These are phyloP conservation scores for Chaetogeoica ovagalla DNA, from an alignment of 2,888 invertebrate genomes.

Conservation along the genomic window DNA sequence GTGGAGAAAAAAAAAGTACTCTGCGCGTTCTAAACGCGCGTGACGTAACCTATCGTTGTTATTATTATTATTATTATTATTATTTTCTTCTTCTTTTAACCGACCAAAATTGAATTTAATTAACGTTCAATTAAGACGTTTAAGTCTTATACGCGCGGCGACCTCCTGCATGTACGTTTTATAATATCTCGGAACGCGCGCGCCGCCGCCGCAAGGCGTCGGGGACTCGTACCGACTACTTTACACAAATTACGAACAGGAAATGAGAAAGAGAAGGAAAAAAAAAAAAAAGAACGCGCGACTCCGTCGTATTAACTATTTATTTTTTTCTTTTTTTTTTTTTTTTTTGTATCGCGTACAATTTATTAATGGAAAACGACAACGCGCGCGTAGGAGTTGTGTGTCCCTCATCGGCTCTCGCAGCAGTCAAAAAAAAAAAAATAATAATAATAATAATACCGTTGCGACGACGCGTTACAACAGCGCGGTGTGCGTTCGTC, in stretches of 20 bases:
- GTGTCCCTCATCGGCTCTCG: neutral
- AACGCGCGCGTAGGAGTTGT: constrained; percentile 33
- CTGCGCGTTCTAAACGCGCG: neutral
- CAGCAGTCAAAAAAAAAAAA: too few relatives aligned
- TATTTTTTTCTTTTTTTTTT: too few relatives aligned
- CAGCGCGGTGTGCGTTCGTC: too few relatives aligned
- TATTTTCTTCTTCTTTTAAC: neutral
- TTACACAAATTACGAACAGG: constrained; percentile 3
- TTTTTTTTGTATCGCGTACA: too few relatives aligned
- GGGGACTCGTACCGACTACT: too few relatives aligned
- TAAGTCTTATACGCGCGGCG: neutral
- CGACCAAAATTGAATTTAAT: constrained; percentile 41
- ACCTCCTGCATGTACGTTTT: neutral
- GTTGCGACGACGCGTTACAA: neutral
- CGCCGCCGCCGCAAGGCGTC: too few relatives aligned
- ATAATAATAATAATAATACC: neutral
- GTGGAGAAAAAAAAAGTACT: too few relatives aligned
- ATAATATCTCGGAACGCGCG: neutral
- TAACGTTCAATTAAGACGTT: constrained; percentile 32
- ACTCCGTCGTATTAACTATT: too few relatives aligned
- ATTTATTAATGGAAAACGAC: too few relatives aligned
- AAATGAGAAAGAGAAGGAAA: constrained; percentile 5
- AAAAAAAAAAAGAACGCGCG: neutral
- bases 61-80: constrained; percentile 22
- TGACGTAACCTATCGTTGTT: neutral